Evolutionary conservation across 2,113 vertebrate genomes (phyloP).

Genomic region (Camelus dromedarius): DNA sequence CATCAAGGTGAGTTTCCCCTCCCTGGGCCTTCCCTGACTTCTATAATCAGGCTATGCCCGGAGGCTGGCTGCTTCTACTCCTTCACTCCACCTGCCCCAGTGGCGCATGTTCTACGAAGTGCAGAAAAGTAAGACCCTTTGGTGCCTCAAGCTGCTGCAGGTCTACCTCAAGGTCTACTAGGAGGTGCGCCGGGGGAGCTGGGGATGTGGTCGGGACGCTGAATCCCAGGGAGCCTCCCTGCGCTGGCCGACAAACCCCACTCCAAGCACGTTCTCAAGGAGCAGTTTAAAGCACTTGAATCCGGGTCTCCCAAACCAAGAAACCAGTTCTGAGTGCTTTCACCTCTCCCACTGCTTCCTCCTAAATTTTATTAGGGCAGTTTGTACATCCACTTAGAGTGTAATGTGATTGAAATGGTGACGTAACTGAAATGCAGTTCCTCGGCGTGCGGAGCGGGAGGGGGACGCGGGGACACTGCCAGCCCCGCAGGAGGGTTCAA

Average conservation of each 20-base stretch:
- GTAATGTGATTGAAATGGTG: slow-evolving; percentile 81
- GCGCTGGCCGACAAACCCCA: neutral
- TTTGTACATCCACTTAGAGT: slow-evolving; percentile 82
- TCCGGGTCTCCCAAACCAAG: slow-evolving; percentile 71
- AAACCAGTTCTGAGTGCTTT: slow-evolving; percentile 79
- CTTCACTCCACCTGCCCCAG: neutral
- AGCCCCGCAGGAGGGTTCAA: neutral
- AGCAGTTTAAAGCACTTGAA: slow-evolving; percentile 73
- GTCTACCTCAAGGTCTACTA: neutral
- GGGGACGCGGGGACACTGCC: no score
- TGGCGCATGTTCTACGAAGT: neutral
- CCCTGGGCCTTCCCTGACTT: neutral
- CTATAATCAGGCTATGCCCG: accelerated
- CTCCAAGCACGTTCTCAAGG: neutral
- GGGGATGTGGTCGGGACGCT: no score
- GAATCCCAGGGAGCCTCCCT: neutral
- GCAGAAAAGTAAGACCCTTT: neutral
- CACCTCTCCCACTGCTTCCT: slow-evolving; percentile 74
- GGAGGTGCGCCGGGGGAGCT: neutral
- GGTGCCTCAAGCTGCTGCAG: neutral
- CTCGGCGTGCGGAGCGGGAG: no score
- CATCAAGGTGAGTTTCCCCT: neutral
- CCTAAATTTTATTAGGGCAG: slow-evolving; percentile 83
- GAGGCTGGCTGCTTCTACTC: neutral
- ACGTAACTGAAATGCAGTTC: slow-evolving; percentile 32